Evolutionary conservation across 2,797 vertebrate genomes (phyloP).

Genomic region (Schizopygopsis pylzovi): DNA sequence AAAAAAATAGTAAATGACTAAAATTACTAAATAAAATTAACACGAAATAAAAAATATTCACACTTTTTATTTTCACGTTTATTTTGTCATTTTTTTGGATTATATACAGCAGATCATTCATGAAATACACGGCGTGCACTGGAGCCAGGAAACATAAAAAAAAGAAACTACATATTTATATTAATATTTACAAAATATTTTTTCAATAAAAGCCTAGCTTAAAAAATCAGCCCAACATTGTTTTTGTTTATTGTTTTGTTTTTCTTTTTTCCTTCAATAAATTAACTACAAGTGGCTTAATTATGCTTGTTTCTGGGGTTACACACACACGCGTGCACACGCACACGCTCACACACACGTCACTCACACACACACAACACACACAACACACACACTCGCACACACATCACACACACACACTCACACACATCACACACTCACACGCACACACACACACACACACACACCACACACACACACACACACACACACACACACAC

Average conservation of each 20-base stretch:
- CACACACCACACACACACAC: too few species aligned
- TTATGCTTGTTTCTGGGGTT: conserved; percentile 42
- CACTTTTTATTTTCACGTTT: neutral
- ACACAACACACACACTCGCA: too few species aligned
- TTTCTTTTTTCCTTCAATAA: conserved; percentile 55
- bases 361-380: too few species aligned
- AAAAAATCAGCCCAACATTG: conserved; percentile 61
- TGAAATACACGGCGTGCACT: conserved; percentile 56
- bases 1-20: too few species aligned
- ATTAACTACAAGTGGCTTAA: conserved; percentile 54
- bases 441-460: too few species aligned
- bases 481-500: too few species aligned
- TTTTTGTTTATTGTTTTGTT: neutral
- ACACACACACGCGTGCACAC: neutral
- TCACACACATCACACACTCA: too few species aligned
- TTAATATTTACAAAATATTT: conserved; percentile 82
- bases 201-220: conserved; percentile 68
- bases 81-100: conserved; percentile 29
- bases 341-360: too few species aligned
- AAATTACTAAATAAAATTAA: too few species aligned
- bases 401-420: too few species aligned
- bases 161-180: conserved; percentile 79
- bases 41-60: too few species aligned
- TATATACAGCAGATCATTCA: conserved; percentile 43
- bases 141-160: conserved; percentile 66